Base-by-base conservation (phyloP, 2,888 invertebrate species). In the Lagria hirta region DNA sequence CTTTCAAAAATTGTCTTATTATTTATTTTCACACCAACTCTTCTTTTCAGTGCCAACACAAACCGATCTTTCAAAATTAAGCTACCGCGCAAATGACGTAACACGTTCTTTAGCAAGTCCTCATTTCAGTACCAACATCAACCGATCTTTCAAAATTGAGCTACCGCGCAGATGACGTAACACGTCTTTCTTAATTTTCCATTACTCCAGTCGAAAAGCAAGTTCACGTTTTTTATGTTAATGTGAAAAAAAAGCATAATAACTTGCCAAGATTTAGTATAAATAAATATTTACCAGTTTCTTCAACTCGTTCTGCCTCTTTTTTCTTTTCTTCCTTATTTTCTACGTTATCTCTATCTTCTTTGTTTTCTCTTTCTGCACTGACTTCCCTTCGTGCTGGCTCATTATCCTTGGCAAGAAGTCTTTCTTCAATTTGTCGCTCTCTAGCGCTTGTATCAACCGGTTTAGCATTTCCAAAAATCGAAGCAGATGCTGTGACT, bases 401-500 rank as follows among this genome's bases (percentile, higher is more conserved):
- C 38, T 76, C 77, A 47, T 73, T 73, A 54, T 80, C 77, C 60
- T 82, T 83, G 16, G 83, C 81, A 32, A 94, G 74, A 32, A 94
- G 74, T 54, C 90, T 83, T 65, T 91, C 89, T 66, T 96, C 96
- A 52, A 96, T 95, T 74, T 93, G 89, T 36, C 89, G 78, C 64
- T 95, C 94, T 58, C 87, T 81, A 27, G 90, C 86, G 34, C 90
- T 84, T 1, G 96, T 97, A 68, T 96, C 94, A 0, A 97, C 96
- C 0, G 96, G 96, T 68, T 88, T 92, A 10, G 96, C 96, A 16
- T 82, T 86, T n/a, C 96, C 96, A 68, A 96, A 96, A 55, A 96
- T 93, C 42, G 85, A 87, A 28, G 83, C 80, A 0, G 84, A 77
- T 1, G 83, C 73, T 33, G 76, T 77, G 5, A 79, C 76, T 36